These are phyloP conservation scores for Caloenas nicobarica DNA, from an alignment of 2,113 vertebrate species.

Conservation along the genomic window DNA sequence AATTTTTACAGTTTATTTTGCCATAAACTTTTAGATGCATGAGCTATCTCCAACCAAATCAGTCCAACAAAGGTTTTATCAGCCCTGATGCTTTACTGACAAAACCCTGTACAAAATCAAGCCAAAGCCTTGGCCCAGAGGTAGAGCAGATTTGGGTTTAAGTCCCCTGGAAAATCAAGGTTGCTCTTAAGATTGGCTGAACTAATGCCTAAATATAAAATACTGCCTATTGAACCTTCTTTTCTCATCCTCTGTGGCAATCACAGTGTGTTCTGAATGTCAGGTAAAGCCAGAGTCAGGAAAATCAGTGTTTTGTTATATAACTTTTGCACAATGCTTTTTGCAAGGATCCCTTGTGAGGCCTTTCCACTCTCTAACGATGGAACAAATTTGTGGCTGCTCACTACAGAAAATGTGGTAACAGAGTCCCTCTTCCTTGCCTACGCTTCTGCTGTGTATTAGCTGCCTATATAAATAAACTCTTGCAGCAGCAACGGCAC, in stretches of 20 bases:
- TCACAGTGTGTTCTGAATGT: not conserved
- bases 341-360: not conserved
- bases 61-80: not conserved
- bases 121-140: not conserved
- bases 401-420: not conserved
- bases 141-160: not conserved
- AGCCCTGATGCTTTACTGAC: not conserved
- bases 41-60: not conserved
- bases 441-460: not conserved
- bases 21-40: not conserved
- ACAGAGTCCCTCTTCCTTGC: not conserved
- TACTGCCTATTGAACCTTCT: not conserved
- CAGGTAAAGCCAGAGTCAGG: not conserved
- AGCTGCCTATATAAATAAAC: not conserved
- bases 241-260: not conserved
- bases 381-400: not conserved
- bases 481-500: not conserved
- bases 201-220: not conserved
- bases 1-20: not conserved
- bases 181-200: not conserved
- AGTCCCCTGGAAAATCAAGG: not conserved
- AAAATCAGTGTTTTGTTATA: not conserved
- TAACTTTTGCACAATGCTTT: not conserved
- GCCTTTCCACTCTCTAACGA: not conserved
- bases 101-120: not conserved